Base-by-base conservation (phyloP, 2,797 vertebrate genomes). In the Melanotaenia maccullochi region DNA sequence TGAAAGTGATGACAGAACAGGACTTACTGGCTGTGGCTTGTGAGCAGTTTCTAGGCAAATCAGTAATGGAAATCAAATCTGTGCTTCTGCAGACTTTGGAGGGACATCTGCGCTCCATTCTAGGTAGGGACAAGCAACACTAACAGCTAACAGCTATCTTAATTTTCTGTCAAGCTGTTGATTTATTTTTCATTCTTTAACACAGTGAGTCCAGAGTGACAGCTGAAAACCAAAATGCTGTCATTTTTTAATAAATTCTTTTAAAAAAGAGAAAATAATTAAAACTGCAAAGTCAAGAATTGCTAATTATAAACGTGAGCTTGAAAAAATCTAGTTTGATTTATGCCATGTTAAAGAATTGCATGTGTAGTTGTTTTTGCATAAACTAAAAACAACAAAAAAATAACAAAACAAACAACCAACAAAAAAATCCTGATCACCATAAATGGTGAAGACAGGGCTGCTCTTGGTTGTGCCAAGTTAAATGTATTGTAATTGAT, bases 1-100 rank as follows among this genome's bases (percentile, higher is more conserved):
- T 98, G 77, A 99, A 99, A 86, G 96, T 98, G 74, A 98, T 98
- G 95, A 98, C 96, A 0, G 97, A 99, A 80, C 90, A 77, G 6
- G 97, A 97, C 73, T 87, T 99, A 44, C 89, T 99, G 85, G 96
- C 96, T 0, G 87, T 98, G 44, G 97, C 97, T 28, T 97, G 97
- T 69, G 97, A 98, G 89, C 97, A 99, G 92, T 98, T 99, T 81
- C 85, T 98, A 87, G 97, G 97, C 55, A 98, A 97, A 91, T 94
- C 94, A 0, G 95, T 96, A 59, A 87, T 91, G 4, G 97, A 97
- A 60, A 97, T 98, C 83, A 99, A 98, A 89, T 94, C 93, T 0
- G 96, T 98, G 40, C 94, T 99, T 9, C 91, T 98, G 68, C 97
- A 98, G 92, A 98, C 96, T 0, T 86, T 98, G 83, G 97, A 99